Percentiles rank a stretch among this genome's conserved stretches.
phyloP scores from a whole-genome alignment of 92 coral and sea anemone genomes.

The Blastomussa wellsi region DNA sequence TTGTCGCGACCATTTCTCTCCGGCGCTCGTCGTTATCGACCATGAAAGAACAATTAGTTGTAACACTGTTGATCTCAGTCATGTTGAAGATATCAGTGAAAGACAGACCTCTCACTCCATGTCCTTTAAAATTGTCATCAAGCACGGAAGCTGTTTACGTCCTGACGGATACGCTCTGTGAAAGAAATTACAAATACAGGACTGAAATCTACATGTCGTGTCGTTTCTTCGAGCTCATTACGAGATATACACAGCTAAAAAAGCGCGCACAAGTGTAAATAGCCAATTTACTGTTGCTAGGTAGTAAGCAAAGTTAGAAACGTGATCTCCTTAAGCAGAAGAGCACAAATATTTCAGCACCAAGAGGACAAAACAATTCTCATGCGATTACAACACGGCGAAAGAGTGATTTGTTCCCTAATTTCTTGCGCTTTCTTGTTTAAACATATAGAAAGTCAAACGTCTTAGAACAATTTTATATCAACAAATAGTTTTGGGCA shows the following conservation, averaged over 20 bases:
- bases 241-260: not conserved
- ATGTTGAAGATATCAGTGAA: not conserved
- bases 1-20: not conserved
- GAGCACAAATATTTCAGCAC: not conserved
- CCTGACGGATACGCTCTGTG: slow-evolving; percentile 1
- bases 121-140: slow-evolving; percentile 3
- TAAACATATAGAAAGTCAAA: slow-evolving; percentile 5
- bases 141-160: not conserved
- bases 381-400: not conserved
- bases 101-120: not conserved
- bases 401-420: not conserved
- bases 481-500: slow-evolving; percentile 27
- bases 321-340: not conserved
- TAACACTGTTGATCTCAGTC: not conserved
- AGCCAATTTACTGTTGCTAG: not conserved
- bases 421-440: slow-evolving; percentile 2
- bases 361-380: not conserved
- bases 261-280: not conserved
- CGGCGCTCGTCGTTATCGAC: slow-evolving; percentile 10
- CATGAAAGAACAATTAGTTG: not conserved
- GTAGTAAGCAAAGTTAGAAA: not conserved
- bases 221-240: slow-evolving; percentile 6
- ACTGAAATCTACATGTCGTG: slow-evolving; percentile 12
- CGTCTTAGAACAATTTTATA: slow-evolving; percentile 4
- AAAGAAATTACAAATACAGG: slow-evolving; percentile 10